These are phyloP conservation scores for Varanus komodoensis DNA, from an alignment of 2,113 vertebrate species.

Conservation along the genomic window DNA sequence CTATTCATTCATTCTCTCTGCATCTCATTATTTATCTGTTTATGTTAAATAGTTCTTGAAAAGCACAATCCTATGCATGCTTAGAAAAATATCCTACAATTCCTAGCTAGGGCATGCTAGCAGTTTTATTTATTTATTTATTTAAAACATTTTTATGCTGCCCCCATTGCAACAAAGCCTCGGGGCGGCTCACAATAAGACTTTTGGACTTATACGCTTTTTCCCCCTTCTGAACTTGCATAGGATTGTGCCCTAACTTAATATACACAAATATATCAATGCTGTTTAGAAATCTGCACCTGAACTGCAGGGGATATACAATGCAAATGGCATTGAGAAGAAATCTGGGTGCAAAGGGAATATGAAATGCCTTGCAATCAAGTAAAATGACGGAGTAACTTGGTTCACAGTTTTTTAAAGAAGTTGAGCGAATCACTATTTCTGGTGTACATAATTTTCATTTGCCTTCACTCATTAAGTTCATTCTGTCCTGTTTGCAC, in stretches of 20 bases:
- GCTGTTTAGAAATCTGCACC: neutral
- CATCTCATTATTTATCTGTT: neutral
- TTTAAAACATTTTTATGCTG: too few relatives aligned
- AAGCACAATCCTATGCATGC: too few relatives aligned
- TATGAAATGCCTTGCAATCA: neutral
- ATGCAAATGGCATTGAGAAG: neutral
- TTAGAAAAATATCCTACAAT: too few relatives aligned
- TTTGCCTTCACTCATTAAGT: neutral
- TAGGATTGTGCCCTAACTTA: neutral
- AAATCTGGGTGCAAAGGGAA: neutral
- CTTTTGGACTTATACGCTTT: too few relatives aligned
- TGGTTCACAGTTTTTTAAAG: neutral
- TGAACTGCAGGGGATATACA: neutral
- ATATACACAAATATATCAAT: neutral
- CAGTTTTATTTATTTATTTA: too few relatives aligned
- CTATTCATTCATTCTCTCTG: neutral
- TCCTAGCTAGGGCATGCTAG: too few relatives aligned
- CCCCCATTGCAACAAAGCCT: too few relatives aligned
- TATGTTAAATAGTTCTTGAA: neutral
- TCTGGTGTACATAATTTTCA: neutral
- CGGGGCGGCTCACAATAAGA: too few relatives aligned
- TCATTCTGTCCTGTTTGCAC: neutral
- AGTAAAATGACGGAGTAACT: neutral
- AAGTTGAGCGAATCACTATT: neutral
- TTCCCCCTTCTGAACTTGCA: too few relatives aligned